Percentiles rank a stretch among this genome's conserved stretches.
Evolutionary conservation across 2,888 invertebrate genomes (phyloP).

Genomic region (Amphipoea lucens): DNA sequence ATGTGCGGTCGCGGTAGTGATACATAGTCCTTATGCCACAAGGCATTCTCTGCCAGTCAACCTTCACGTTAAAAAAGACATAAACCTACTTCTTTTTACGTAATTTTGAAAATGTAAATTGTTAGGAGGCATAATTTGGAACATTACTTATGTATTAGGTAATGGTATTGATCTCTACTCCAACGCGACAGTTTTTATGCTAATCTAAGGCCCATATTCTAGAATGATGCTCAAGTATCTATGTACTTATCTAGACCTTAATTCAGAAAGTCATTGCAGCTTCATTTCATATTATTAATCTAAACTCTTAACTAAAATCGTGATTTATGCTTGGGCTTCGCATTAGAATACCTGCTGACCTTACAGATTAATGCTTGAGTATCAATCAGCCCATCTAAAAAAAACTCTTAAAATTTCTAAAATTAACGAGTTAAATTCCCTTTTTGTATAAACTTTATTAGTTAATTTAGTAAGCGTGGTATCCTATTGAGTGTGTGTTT

Average conservation of each 20-base stretch:
- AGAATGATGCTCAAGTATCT: background rate
- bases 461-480: slow-evolving; percentile 38
- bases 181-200: background rate
- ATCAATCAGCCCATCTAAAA: background rate
- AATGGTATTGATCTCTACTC: background rate
- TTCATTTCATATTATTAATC: background rate
- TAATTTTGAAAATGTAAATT: background rate
- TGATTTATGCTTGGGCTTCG: background rate
- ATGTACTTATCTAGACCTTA: background rate
- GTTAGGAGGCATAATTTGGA: background rate
- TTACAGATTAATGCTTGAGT: background rate
- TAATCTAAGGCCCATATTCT: background rate
- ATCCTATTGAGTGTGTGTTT: slow-evolving; percentile 32
- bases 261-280: background rate
- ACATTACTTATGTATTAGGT: background rate
- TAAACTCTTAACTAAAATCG: background rate
- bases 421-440: background rate
- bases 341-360: background rate
- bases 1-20: no score
- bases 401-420: background rate
- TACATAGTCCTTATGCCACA: background rate
- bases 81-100: background rate
- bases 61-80: background rate
- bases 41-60: background rate
- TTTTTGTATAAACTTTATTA: slow-evolving; percentile 2